These are phyloP conservation scores for Julus scanicus DNA, from an alignment of 2,888 invertebrate species.

Conservation along the genomic window DNA sequence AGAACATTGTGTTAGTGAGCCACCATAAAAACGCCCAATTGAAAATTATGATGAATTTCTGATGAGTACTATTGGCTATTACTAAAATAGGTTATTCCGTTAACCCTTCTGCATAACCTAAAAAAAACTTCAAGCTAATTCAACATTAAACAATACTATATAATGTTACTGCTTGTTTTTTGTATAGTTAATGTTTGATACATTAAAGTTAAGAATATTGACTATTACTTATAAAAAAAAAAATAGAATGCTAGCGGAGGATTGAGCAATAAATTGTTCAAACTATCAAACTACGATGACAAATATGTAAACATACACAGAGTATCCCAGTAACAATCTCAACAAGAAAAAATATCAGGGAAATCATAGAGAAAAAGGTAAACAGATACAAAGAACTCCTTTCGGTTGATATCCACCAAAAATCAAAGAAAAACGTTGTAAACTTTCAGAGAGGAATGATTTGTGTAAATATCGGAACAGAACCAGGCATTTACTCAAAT, in stretches of 20 bases:
- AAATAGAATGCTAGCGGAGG: neutral
- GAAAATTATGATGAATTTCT: too few species aligned
- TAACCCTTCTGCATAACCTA: neutral
- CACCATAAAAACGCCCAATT: too few species aligned
- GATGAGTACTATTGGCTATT: too few species aligned
- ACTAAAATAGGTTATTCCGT: too few species aligned
- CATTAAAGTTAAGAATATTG: slow-evolving; percentile 6
- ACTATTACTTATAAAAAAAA: neutral
- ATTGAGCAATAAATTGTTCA: slow-evolving; percentile 17
- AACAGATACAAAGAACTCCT: slow-evolving; percentile 6
- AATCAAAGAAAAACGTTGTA: neutral
- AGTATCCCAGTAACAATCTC: slow-evolving; percentile 40
- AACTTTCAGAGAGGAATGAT: neutral
- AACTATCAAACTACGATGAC: neutral
- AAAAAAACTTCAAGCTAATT: neutral
- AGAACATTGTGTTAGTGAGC: too few species aligned
- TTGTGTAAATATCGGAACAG: neutral
- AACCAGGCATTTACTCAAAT: neutral
- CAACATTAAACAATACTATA: neutral
- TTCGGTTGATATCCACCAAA: neutral
- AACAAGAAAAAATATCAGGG: neutral
- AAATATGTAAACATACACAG: neutral
- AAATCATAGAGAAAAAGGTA: neutral
- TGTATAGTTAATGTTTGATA: neutral
- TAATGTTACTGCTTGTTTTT: neutral